Base-by-base conservation (phyloP, 2,888 invertebrate genomes). In the Andrena chrysosceles region DNA sequence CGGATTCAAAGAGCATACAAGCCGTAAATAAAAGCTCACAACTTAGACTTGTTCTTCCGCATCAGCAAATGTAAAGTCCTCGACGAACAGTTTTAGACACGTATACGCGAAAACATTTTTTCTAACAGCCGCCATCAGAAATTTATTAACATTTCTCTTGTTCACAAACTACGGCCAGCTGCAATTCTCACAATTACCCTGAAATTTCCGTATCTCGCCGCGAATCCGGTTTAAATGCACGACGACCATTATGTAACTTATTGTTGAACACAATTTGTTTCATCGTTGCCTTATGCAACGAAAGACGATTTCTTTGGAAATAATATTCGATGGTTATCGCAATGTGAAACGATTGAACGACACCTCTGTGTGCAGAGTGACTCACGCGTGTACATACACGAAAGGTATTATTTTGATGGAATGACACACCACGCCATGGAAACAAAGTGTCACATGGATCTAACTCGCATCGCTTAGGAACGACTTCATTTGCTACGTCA, bases 211-310 rank as follows among this genome's bases (percentile, higher is more conserved):
- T 29, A 42, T 54, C 70, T 8, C 56, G 54, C 29, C 52, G 54
- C 59, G 54, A 74, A 48, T 71, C 49, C 69, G 52, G 23, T 29
- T 83, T 59, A 78, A 81, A 84, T 54, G 29, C 70, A 42, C 71
- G 62, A 20, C 8, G 29, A 42, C 8, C 2, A 26, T 86, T 86
- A 77, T 2, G n/a, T 76, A 86, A 86, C 72, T 72, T 59, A 84
- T 68, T 56, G 26, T 71, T 49, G 31, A 10, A 68, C 70, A 75
- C 29, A 75, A 80, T 70, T 75, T 68, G 75, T 70, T 56, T 70
- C 52, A 64, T 74, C 13, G 49, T 54, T 66, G 54, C 13, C 16
- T 42, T 71, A 59, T 16, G 35, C 59, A 66, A 4, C 16, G 16
- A n/a, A 6, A 13, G 49, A 64, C 4, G 70, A 70, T 76, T 71